Evolutionary conservation across 2,888 invertebrate genomes (phyloP).

Genomic region (Drosophila mimica): DNA sequence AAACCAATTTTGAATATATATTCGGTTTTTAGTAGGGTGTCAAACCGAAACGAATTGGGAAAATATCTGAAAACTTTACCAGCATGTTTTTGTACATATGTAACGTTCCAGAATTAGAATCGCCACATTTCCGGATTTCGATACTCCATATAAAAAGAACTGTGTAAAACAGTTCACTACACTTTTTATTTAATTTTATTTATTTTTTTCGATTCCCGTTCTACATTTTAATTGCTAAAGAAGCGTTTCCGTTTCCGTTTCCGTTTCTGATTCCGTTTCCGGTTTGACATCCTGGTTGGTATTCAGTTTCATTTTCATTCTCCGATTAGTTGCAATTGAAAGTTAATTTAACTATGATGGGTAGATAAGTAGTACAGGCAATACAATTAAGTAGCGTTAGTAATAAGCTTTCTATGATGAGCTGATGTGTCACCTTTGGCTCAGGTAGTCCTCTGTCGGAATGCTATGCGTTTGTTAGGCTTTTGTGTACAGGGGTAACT

Average conservation of each 20-base stretch:
- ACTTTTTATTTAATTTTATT: too few species aligned
- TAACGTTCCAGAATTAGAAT: background rate
- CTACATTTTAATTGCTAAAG: background rate
- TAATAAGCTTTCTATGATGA: constrained; percentile 74
- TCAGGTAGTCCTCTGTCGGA: constrained; percentile 59
- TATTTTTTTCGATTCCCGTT: background rate
- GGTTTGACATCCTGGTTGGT: background rate
- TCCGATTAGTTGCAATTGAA: constrained; percentile 33
- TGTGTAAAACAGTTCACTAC: too few species aligned
- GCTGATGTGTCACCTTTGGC: constrained; percentile 78
- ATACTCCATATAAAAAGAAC: background rate
- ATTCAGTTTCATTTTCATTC: constrained; percentile 23
- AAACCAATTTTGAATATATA: background rate
- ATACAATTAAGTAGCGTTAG: constrained; percentile 59
- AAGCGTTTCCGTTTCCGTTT: background rate
- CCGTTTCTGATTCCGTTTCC: background rate
- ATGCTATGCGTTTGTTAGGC: constrained; percentile 61
- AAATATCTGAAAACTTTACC: background rate
- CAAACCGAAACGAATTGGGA: background rate
- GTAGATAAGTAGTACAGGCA: constrained; percentile 47
- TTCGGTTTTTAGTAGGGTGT: background rate
- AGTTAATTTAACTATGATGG: constrained; percentile 21
- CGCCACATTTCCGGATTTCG: background rate
- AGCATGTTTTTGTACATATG: too few species aligned
- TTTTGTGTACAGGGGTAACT: constrained; percentile 60